Evolutionary conservation across 2,888 invertebrate species (phyloP).

Genomic region (Gastrophysa polygoni): DNA sequence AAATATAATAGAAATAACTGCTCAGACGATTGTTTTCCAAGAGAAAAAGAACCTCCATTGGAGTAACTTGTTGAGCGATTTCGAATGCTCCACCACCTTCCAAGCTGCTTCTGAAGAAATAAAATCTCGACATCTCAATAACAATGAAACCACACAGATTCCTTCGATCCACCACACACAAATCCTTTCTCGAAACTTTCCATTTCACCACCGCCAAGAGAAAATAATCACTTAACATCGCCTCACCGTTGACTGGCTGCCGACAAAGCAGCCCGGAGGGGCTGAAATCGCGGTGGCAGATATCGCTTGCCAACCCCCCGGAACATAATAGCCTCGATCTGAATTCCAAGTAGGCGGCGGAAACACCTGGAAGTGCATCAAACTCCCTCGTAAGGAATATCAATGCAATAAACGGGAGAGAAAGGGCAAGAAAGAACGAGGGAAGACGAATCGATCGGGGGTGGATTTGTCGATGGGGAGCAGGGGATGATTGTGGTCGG

Average conservation of each 20-base stretch:
- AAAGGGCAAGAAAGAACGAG: slow-evolving; percentile 22
- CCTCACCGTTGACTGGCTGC: slow-evolving; percentile 24
- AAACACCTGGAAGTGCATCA: slow-evolving; percentile 42
- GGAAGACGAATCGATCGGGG: slow-evolving; percentile 13
- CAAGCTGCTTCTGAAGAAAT: no score
- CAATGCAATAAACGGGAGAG: slow-evolving; percentile 39
- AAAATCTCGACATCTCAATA: no score
- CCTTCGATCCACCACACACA: no score
- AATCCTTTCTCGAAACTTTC: no score
- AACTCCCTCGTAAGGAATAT: slow-evolving; percentile 34
- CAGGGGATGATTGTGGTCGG: slow-evolving; percentile 8
- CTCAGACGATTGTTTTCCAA: no score
- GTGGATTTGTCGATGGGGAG: slow-evolving; percentile 9
- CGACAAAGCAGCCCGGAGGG: slow-evolving; percentile 23
- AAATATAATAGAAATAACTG: no score
- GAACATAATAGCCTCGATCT: slow-evolving; percentile 31
- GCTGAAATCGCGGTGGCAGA: slow-evolving; percentile 23
- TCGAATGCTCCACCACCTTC: no score
- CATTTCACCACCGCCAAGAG: no score
- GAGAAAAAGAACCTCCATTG: no score
- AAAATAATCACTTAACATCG: slow-evolving; percentile 27
- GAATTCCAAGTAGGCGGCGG: slow-evolving; percentile 19
- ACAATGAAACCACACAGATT: no score
- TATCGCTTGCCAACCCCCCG: slow-evolving; percentile 35
- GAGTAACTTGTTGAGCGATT: no score